Base-by-base conservation (phyloP, 2,888 invertebrate genomes). In the Agapetus fuscipes region DNA sequence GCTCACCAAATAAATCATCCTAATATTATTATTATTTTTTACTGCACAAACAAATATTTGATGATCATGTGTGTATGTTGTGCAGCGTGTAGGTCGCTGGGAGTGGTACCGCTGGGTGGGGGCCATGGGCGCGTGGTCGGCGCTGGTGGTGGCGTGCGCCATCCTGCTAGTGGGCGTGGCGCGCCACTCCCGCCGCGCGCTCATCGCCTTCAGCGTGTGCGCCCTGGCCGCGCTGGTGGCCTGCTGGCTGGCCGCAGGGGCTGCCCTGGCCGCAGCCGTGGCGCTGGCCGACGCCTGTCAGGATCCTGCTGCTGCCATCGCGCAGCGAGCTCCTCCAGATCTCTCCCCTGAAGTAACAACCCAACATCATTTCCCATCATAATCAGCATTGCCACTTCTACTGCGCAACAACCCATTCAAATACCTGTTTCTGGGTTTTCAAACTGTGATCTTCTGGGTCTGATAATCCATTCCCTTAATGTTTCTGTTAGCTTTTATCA, bases 111-210 rank as follows among this genome's bases (percentile, higher is more conserved):
- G 87, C 56, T 93, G 91, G 91, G 87, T 89, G 28, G 78, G 84
- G 50, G 93, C 91, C 43, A 88, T 93, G 78, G 84, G 83, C 42
- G 77, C 90, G 42, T 76, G 90, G 61, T 87, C 88, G 56, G 74
- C 85, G 53, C 77, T 91, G 51, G 78, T 91, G 47, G 80, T 89
- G 14, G 78, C 93, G 34, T 90, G 91, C 66, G 83, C 93, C 44
- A 81, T 93, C 46, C 74, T 93, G 53, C 73, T 94, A 45, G 86
- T 91, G 51, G 94, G 91, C 47, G 87, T 93, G 47, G 87, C 89
- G 12, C 71, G 83, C 16, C 88, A 91, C 61, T 90, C 88, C 12
- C 77, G 91, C 34, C 89, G 90, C 54, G 87, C 90, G 36, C 75
- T 94, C 37, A 84, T 94, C 54, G 76, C 87, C 68, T 88, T 91